phyloP scores from a whole-genome alignment of 2,113 vertebrate genomes.

The Danionella cerebrum region DNA sequence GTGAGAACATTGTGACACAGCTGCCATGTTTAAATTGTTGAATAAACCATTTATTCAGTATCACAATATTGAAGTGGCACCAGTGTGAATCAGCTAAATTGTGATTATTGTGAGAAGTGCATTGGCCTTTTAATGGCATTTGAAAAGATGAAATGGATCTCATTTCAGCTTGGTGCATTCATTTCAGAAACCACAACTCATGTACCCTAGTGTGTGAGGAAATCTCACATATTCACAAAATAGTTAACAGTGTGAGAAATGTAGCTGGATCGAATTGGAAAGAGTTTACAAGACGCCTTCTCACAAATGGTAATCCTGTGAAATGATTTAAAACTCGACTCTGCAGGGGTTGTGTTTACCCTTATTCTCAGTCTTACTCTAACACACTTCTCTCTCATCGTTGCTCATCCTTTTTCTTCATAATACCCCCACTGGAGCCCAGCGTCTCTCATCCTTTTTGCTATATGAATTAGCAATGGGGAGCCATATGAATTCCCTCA shows the following conservation, averaged over 20 bases:
- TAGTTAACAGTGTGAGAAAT: background rate
- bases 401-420: background rate
- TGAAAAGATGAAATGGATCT: background rate
- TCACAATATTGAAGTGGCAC: no score
- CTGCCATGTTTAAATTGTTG: no score
- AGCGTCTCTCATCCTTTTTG: background rate
- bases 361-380: background rate
- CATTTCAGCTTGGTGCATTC: background rate
- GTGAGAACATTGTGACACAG: no score
- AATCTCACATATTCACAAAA: background rate
- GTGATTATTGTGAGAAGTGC: no score
- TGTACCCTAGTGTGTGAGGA: background rate
- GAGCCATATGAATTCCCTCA: background rate
- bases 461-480: background rate
- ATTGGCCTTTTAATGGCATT: background rate
- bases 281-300: background rate
- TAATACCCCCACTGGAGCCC: background rate
- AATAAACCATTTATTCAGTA: no score
- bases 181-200: constrained; percentile 1
- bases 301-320: background rate
- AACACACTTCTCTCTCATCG: background rate
- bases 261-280: background rate
- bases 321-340: background rate
- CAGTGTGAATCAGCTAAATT: no score
- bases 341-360: background rate